These are phyloP conservation scores for Trachelus troglodyta DNA, from an alignment of 2,888 invertebrate genomes.

Conservation along the genomic window DNA sequence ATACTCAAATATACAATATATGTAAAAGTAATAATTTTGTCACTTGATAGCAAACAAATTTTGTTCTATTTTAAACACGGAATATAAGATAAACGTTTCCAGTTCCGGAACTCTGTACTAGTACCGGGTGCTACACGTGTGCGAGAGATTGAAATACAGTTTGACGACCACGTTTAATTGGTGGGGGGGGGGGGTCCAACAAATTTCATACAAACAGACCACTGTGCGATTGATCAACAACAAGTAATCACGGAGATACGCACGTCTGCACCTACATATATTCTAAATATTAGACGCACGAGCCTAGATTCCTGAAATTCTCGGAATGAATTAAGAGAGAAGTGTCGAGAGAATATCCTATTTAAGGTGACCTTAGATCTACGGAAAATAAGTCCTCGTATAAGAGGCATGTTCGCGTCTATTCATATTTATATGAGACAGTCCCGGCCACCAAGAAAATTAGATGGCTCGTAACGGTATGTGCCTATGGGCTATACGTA, in stretches of 20 bases:
- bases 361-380: too few relatives aligned
- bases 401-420: not conserved
- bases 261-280: not conserved
- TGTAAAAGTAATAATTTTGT: not conserved
- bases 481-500: not conserved
- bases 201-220: not conserved
- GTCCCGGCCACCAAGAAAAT: not conserved
- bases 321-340: not conserved
- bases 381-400: not conserved
- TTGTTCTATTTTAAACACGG: not conserved
- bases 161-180: not conserved
- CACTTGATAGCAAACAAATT: not conserved
- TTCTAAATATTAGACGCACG: not conserved
- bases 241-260: not conserved
- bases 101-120: not conserved
- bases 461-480: not conserved
- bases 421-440: not conserved
- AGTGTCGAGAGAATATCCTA: not conserved
- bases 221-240: not conserved
- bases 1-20: too few relatives aligned
- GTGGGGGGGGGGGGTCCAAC: too few relatives aligned
- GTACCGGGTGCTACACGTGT: not conserved
- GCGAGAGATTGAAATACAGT: not conserved
- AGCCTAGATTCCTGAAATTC: not conserved
- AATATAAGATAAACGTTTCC: not conserved